Evolutionary conservation across 2,797 vertebrate species (phyloP), one percentile per base, ranked within the genome.

Genomic region (Sebastes steindachneri): DNA sequence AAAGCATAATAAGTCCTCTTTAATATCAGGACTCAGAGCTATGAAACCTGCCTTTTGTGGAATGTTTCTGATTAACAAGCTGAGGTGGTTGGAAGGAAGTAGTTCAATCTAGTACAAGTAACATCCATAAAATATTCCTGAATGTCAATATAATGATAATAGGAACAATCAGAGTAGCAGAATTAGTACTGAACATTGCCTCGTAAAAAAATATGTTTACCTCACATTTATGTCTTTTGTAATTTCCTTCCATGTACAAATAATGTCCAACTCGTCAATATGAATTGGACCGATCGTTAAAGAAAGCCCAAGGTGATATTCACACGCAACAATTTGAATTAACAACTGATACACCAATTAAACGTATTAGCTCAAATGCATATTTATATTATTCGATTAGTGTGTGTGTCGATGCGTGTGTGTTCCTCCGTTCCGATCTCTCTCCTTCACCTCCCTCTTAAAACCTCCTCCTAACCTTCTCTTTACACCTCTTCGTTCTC

Each of bases 51-150:
- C 58, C 11, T 73, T 73, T 73, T 66, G 28, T 63, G 72, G 28
- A 19, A 37, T 67, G 3, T 62, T 73, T 73, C 59, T 76, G 19
- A 76, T 69, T 57, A 73, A 76, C 15, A 57, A 19, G n/a, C 45
- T 23, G 33, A 57, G 7, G 55, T 29, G 51, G n/a, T 37, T 25
- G 33, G 29, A 76, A 19, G 45, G 19, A 45, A 55, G 54, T 31
- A 12, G 21, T 53, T 68, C 3, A n/a, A 58, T 73, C 25, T 11
- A 28, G 41, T 54, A 64, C 14, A 63, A 62, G 54, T 66, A 25
- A 58, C 37, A 51, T 21, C 66, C 19, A 17, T 6, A 3, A 4
- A 37, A 51, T 64, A 58, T 73, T 57, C 9, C 26, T 51, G 33
- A 68, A 55, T 59, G 11, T 54, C 28, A 9, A 9, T 15, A 33